Base-by-base conservation (phyloP, 2,113 vertebrate genomes). In the Sander lucioperca region DNA sequence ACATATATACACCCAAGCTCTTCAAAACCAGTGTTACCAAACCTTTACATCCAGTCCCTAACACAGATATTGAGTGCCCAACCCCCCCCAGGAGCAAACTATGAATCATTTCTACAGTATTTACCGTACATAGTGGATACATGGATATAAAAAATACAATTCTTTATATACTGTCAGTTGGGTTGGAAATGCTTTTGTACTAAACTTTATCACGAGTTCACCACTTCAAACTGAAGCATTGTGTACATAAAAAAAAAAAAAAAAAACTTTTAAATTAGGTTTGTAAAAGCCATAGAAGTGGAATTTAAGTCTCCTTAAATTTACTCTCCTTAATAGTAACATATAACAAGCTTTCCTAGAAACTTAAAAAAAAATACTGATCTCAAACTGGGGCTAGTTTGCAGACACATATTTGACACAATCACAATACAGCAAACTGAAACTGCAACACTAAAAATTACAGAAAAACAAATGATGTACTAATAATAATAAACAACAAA, bases 1-100 rank as follows among this genome's bases (percentile, higher is more conserved):
- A 73, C 58, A 65, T 18, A 65, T 36, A 68, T n/a, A 90, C 80
- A 82, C 63, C 77, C 78, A 81, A 85, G 73, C 71, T 86, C 64
- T 65, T 85, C 63, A 84, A 12, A 70, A 81, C 77, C 51, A 19
- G 12, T 25, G 53, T 71, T 3, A 71, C 53, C 65, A 68, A 71
- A 83, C 51, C 36, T 59, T 69, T 36, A 73, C 57, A 74, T 18
- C 47, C 14, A 72, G n/a, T 66, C 39, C 72, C 43, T 25, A 57
- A 75, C n/a, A 51, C 76, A 56, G 54, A 77, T 33, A 64, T 45
- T 15, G 43, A 66, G 59, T 72, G 25, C 4, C 54, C 36, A 7
- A 47, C 5, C 21, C 39, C 30, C 30, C 48, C 14, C 7, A 6
- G 25, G 4, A 69, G 36, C 62, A 76, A 70, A 39, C 47, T 33